Percentiles rank a stretch among this genome's conserved stretches.
Evolutionary conservation across 2,797 vertebrate genomes (phyloP).

Genomic region (Gadopsis marmoratus): DNA sequence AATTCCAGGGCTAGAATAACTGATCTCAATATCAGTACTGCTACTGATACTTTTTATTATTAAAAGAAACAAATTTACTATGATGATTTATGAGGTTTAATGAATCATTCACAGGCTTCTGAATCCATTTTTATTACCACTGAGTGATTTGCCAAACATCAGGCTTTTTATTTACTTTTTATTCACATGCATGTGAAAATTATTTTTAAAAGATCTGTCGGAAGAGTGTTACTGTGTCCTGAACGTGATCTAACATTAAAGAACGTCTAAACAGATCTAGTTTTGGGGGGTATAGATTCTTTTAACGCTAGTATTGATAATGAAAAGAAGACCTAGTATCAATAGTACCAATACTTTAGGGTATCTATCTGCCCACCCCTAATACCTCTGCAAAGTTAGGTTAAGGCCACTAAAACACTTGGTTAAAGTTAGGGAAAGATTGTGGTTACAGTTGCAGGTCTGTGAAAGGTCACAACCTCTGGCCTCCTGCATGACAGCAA

Average conservation of each 20-base stretch:
- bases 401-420: neutral
- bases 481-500: neutral
- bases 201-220: too few species aligned
- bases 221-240: neutral
- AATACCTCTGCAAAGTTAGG: neutral
- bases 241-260: neutral
- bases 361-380: neutral
- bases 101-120: neutral
- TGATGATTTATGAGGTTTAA: neutral
- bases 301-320: too few species aligned
- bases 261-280: neutral
- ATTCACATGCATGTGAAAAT: too few species aligned
- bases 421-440: neutral
- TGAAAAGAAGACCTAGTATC: neutral
- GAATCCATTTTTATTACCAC: neutral
- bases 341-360: neutral
- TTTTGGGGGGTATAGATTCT: neutral
- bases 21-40: neutral
- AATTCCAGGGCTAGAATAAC: neutral
- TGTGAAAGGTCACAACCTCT: slow-evolving; percentile 1
- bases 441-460: neutral
- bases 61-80: neutral
- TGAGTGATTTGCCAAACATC: neutral
- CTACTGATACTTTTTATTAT: neutral
- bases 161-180: neutral